These are phyloP conservation scores for Lycaena phlaeas DNA, from an alignment of 2,888 invertebrate genomes.

Conservation along the genomic window DNA sequence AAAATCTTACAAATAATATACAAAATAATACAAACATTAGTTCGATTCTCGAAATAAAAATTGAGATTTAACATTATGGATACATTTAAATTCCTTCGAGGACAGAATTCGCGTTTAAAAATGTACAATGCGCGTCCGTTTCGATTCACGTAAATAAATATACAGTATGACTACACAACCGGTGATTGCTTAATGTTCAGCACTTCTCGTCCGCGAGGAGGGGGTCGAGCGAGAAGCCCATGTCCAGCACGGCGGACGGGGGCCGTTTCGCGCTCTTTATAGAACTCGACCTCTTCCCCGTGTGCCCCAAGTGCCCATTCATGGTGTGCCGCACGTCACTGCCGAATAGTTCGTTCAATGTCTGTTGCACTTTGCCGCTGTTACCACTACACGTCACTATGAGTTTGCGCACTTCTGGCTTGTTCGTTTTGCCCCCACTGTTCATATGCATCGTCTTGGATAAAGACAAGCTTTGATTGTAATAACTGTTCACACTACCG, in stretches of 20 bases:
- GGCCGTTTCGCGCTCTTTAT: slow-evolving; percentile 39
- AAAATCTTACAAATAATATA: slow-evolving; percentile 70
- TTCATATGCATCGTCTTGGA: slow-evolving; percentile 58
- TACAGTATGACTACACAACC: slow-evolving; percentile 65
- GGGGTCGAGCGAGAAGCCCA: slow-evolving; percentile 59
- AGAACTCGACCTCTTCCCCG: slow-evolving; percentile 22
- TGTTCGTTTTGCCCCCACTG: slow-evolving; percentile 53
- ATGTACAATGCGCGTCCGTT: slow-evolving; percentile 49
- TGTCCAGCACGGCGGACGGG: slow-evolving; percentile 43
- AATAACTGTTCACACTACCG: slow-evolving; percentile 44
- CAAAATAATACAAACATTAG: slow-evolving; percentile 71
- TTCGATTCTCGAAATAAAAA: slow-evolving; percentile 43
- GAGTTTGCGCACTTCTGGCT: slow-evolving; percentile 63
- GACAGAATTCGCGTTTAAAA: slow-evolving; percentile 53
- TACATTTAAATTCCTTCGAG: slow-evolving; percentile 46
- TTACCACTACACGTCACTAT: slow-evolving; percentile 60
- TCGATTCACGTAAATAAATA: slow-evolving; percentile 65
- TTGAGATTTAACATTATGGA: slow-evolving; percentile 59
- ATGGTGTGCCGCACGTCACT: slow-evolving; percentile 37
- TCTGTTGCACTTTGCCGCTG: slow-evolving; percentile 34
- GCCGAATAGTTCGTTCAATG: slow-evolving; percentile 47
- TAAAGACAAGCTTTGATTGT: slow-evolving; percentile 47
- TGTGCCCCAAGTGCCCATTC: slow-evolving; percentile 39
- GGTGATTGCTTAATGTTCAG: slow-evolving; percentile 49
- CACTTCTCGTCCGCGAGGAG: slow-evolving; percentile 67